A percentile compares a stretch with the other conserved stretches of the same genome.
phyloP scores from a whole-genome alignment of 2,888 invertebrate genomes.

The Carpatolechia fugitivella region DNA sequence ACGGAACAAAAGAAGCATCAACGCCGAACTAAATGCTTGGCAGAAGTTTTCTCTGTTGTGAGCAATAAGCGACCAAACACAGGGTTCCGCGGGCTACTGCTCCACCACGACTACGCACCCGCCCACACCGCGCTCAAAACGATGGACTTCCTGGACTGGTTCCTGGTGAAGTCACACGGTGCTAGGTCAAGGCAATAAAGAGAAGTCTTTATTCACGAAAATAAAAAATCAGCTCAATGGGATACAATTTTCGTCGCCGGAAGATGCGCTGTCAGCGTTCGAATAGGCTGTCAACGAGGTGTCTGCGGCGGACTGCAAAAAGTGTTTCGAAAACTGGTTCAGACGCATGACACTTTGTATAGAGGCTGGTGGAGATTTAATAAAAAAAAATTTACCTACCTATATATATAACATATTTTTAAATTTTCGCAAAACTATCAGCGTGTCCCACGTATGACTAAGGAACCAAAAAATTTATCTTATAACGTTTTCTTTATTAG shows the following conservation, averaged over 20 bases:
- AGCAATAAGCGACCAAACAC: no score
- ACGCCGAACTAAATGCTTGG: no score
- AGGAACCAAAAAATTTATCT: no score
- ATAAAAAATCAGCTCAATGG: conserved; percentile 5
- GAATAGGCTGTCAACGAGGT: not conserved
- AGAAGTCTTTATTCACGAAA: no score
- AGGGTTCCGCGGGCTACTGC: no score
- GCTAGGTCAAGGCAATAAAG: no score
- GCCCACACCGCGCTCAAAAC: no score
- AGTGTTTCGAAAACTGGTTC: conserved; percentile 5
- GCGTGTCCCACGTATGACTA: not conserved
- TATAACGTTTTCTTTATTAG: conserved; percentile 56
- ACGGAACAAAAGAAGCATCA: no score
- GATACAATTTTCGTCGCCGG: not conserved
- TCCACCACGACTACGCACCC: no score
- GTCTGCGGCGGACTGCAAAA: not conserved
- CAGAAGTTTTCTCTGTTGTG: no score
- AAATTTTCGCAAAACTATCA: conserved; percentile 1
- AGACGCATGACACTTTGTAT: conserved; percentile 6
- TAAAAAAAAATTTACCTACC: conserved; percentile 4
- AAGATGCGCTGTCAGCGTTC: conserved; percentile 1
- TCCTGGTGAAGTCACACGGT: no score
- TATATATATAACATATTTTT: not conserved
- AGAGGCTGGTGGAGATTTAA: conserved; percentile 7
- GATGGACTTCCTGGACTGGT: no score